Conservation (phyloP, 2,888 invertebrate species). For the Pilophorus perplexus region DNA sequence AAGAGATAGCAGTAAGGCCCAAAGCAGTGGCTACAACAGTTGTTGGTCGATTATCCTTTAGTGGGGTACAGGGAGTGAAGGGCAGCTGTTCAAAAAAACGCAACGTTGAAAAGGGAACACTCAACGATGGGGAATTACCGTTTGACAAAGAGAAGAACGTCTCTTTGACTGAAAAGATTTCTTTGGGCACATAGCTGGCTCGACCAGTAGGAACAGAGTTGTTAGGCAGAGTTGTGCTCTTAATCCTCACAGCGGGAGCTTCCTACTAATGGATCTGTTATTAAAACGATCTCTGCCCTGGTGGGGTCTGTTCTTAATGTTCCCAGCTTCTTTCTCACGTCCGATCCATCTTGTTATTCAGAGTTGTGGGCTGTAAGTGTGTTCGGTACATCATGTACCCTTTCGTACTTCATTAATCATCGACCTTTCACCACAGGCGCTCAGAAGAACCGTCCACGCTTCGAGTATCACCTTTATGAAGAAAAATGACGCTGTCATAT, state of each 20-base stretch:
- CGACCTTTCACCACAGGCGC: too few species aligned
- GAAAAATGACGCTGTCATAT: too few species aligned
- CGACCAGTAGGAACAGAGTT: conserved; percentile 24
- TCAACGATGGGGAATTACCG: not conserved
- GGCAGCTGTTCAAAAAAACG: conserved; percentile 13
- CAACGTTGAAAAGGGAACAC: conserved; percentile 2
- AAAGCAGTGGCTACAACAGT: conserved; percentile 24
- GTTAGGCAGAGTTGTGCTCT: conserved; percentile 25
- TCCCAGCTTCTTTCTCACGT: conserved; percentile 19
- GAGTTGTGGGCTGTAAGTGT: not conserved
- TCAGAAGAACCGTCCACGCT: too few species aligned
- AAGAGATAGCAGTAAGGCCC: too few species aligned
- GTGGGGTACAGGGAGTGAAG: not conserved
- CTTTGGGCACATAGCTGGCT: conserved; percentile 10
- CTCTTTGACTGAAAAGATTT: conserved; percentile 15
- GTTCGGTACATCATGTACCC: conserved; percentile 2
- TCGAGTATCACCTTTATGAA: too few species aligned
- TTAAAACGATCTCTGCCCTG: conserved; percentile 22
- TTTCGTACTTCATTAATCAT: not conserved
- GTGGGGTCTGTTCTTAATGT: conserved; percentile 10
- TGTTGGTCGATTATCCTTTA: conserved; percentile 10
- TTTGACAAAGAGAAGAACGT: conserved; percentile 21
- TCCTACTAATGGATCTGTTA: conserved; percentile 33
- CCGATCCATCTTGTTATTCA: conserved; percentile 19
- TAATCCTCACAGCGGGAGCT: conserved; percentile 32